A percentile compares a stretch with the other conserved stretches of the same genome.
Evolutionary conservation across 2,797 vertebrate species (phyloP).

Genomic region (Syngnathus rostellatus): DNA sequence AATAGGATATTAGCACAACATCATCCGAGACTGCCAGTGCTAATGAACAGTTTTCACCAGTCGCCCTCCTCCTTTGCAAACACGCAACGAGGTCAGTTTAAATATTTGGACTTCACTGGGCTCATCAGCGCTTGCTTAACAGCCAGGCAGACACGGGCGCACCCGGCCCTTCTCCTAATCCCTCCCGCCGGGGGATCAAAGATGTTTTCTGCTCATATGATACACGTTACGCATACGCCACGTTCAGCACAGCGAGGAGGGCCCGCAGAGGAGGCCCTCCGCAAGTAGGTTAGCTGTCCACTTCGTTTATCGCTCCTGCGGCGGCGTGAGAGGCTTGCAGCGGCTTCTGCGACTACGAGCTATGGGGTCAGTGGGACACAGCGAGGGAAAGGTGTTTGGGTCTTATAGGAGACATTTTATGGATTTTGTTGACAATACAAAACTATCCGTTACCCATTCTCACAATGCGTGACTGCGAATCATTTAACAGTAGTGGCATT

Average conservation of each 20-base stretch:
- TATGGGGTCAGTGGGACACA: slow-evolving; percentile 33
- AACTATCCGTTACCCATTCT: no score
- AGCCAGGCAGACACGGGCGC: slow-evolving; percentile 22
- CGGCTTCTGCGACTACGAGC: slow-evolving; percentile 29
- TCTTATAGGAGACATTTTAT: not conserved
- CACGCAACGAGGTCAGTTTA: slow-evolving; percentile 8
- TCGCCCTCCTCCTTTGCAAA: not conserved
- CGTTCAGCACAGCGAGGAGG: slow-evolving; percentile 49
- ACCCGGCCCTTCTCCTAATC: slow-evolving; percentile 45
- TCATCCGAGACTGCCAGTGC: not conserved
- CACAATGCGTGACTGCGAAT: no score
- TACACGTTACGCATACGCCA: slow-evolving; percentile 51
- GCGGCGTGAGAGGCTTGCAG: slow-evolving; percentile 27
- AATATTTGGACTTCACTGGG: slow-evolving; percentile 10
- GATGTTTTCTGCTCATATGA: slow-evolving; percentile 58
- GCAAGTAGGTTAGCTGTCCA: slow-evolving; percentile 57
- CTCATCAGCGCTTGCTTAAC: slow-evolving; percentile 17
- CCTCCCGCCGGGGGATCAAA: slow-evolving; percentile 48
- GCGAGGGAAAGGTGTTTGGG: slow-evolving; percentile 7
- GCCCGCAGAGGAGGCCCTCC: slow-evolving; percentile 26
- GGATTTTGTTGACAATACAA: not conserved
- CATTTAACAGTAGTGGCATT: no score
- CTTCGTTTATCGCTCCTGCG: slow-evolving; percentile 46
- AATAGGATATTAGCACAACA: not conserved
- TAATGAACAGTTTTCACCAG: not conserved